A percentile compares a stretch with the other conserved stretches of the same genome.
Conservation (phyloP, 1,140 invertebrate genomes). For the Saccostrea echinata region DNA sequence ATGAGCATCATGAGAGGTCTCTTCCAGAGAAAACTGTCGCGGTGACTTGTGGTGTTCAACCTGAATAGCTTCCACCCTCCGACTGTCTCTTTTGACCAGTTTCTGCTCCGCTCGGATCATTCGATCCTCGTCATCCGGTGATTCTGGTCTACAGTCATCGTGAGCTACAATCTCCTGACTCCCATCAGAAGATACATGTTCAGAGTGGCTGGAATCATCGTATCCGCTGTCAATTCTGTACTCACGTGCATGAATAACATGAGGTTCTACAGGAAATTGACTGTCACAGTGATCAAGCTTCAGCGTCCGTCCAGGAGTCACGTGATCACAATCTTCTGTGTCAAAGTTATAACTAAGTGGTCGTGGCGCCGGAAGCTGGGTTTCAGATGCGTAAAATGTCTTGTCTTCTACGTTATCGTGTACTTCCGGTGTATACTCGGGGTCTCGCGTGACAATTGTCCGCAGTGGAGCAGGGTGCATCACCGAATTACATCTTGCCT, state of each 20-base stretch:
- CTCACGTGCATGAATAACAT: neutral
- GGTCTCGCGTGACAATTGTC: neutral
- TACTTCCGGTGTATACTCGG: neutral
- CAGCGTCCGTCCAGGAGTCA: neutral
- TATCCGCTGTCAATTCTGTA: constrained; percentile 18
- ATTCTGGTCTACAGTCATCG: neutral
- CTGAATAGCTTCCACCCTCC: neutral
- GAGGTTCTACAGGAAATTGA: neutral
- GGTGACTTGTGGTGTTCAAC: neutral
- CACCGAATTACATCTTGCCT: constrained; percentile 3
- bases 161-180: neutral
- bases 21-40: neutral
- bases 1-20: neutral
- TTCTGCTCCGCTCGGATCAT: constrained; percentile 24
- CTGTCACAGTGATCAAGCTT: neutral
- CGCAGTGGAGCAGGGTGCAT: neutral
- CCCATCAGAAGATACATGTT: neutral
- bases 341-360: neutral
- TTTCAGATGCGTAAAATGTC: constrained; percentile 38
- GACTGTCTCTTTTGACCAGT: neutral
- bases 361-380: constrained; percentile 27
- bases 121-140: neutral
- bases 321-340: neutral
- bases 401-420: constrained; percentile 11
- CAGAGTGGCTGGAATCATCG: constrained; percentile 2